Evolutionary conservation across 1,140 invertebrate genomes (phyloP), one percentile per base, ranked within the genome.

Genomic region (Lineus longissimus): DNA sequence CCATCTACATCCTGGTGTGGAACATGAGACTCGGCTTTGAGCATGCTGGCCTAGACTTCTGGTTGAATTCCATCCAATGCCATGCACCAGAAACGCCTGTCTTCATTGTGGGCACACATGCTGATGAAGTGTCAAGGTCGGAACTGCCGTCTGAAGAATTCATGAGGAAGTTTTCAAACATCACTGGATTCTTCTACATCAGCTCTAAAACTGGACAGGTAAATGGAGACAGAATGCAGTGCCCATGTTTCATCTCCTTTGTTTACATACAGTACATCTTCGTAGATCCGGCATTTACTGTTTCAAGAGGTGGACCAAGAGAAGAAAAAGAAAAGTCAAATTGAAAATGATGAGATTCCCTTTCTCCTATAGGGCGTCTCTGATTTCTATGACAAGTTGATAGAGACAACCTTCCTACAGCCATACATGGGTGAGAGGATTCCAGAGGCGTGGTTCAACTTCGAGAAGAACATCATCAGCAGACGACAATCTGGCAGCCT

Each of bases 51-150:
- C 58, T 72, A 1, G 66, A 70, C 41, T 72, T 72, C 55, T 72
- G 80, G 80, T 70, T 82, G 22, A 79, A 71, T 58, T 79, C 77
- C 11, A 79, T 82, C n/a, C 66, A 70, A 11, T 77, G 78, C 13
- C 80, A 82, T 70, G 80, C 80, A 15, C 78, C 78, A 22, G 73
- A 75, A 58, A 78, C 78, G 59, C 80, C 80, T 1, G 78, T 82
- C 43, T 77, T 81, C 70, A 73, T 81, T 45, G 72, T 81, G 17
- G 79, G 79, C 7, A 76, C 79, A 22, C 79, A 81, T 68, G 64
- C 73, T 30, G 80, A 81, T 64, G 72, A 76, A 74, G 72, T 78
- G 31, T 67, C 71, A 17, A 78, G 76, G 62, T 65, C 71, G 59
- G 77, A 78, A 56, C 23, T 79, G 54, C 72, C 74, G 6, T 71